A percentile compares a stretch with the other conserved stretches of the same genome.
Evolutionary conservation across 2,797 vertebrate species (phyloP).

Genomic region (Cyprinella venusta): DNA sequence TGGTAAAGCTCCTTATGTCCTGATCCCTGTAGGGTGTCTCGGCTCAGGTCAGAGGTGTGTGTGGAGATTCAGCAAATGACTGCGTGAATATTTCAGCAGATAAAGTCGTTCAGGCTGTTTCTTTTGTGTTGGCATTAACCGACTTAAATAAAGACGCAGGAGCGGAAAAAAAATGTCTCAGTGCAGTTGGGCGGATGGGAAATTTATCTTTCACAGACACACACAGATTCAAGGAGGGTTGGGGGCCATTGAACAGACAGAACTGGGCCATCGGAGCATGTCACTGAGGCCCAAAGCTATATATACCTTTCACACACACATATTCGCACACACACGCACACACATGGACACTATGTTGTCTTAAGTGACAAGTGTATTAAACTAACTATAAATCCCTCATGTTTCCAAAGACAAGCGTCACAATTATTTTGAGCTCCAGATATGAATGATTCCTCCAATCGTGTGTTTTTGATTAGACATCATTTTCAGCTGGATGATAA

Average conservation of each 20-base stretch:
- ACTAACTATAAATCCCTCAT: neutral
- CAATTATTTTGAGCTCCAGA: neutral
- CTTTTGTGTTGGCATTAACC: conserved; percentile 25
- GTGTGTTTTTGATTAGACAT: neutral
- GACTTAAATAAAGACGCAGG: conserved; percentile 23
- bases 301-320: conserved; percentile 24
- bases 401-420: neutral
- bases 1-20: conserved; percentile 7
- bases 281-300: conserved; percentile 36
- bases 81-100: conserved; percentile 38
- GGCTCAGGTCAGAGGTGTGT: neutral
- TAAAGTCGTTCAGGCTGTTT: conserved; percentile 1
- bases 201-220: conserved; percentile 12
- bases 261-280: conserved; percentile 33
- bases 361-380: neutral
- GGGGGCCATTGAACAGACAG: conserved; percentile 21
- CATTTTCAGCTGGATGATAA: neutral
- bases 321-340: conserved; percentile 6
- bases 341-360: conserved; percentile 7
- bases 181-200: neutral
- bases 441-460: neutral
- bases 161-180: neutral
- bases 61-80: neutral
- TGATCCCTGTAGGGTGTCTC: neutral
- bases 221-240: neutral